Conservation (phyloP, 2,113 vertebrate species). For the Mesembrinibis cayennensis region DNA sequence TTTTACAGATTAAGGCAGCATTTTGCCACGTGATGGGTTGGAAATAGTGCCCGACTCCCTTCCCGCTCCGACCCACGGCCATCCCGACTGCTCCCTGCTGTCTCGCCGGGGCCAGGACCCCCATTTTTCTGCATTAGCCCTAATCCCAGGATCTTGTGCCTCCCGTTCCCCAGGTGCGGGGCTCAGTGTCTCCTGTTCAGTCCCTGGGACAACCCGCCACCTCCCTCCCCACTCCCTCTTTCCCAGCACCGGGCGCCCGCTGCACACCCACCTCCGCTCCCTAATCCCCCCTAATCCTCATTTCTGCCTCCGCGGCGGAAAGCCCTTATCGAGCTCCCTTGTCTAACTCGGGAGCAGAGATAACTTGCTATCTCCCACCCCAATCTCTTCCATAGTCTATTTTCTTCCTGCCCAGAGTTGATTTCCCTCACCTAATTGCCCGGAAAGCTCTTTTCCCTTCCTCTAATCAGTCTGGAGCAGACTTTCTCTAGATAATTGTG, state of each 20-base stretch:
- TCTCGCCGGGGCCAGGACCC: background rate
- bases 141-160: background rate
- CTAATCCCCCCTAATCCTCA: conserved; percentile 11
- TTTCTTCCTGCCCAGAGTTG: conserved; percentile 30
- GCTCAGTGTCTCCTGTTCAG: background rate
- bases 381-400: background rate
- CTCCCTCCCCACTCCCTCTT: background rate
- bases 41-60: background rate
- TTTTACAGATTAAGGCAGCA: background rate
- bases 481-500: conserved; percentile 62
- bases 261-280: background rate
- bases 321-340: background rate
- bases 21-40: background rate
- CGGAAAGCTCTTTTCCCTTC: conserved; percentile 39
- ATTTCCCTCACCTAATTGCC: conserved; percentile 55
- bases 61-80: accelerated
- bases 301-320: background rate
- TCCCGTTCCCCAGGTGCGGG: background rate
- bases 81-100: accelerated
- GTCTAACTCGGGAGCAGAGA: background rate
- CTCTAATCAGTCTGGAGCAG: conserved; percentile 52
- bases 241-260: background rate
- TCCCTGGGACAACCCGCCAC: background rate
- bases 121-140: accelerated
- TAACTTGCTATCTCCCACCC: background rate